Evolutionary conservation across 2,797 vertebrate genomes (phyloP).

Genomic region (Muscicapa comitata): DNA sequence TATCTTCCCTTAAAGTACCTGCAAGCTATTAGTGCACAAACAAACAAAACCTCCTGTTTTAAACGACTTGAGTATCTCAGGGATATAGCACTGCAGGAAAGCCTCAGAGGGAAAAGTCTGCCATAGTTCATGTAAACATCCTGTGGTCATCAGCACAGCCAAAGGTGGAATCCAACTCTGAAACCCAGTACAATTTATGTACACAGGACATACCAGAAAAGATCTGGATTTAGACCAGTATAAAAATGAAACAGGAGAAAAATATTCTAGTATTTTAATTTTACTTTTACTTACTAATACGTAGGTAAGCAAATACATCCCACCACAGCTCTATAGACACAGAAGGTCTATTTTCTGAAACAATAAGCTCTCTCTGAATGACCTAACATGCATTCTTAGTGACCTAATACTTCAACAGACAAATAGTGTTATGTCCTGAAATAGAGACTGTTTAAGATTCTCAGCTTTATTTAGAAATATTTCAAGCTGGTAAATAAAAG

Average conservation of each 20-base stretch:
- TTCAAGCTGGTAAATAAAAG: not conserved
- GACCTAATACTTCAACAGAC: not conserved
- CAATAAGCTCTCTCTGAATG: constrained; percentile 16
- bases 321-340: not conserved
- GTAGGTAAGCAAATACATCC: not conserved
- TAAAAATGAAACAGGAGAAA: constrained; percentile 36
- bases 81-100: not conserved
- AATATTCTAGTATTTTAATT: not conserved
- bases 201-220: constrained; percentile 40
- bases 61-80: not conserved
- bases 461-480: not conserved
- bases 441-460: not conserved
- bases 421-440: not conserved
- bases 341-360: constrained; percentile 1
- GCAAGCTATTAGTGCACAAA: not conserved
- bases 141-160: not conserved
- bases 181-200: constrained; percentile 18
- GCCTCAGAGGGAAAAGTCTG: not conserved
- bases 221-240: constrained; percentile 22
- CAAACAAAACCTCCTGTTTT: not conserved
- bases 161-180: not conserved
- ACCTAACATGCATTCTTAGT: not conserved
- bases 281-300: not conserved
- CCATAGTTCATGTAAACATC: constrained; percentile 22
- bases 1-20: not conserved